Evolutionary conservation across 2,113 vertebrate species (phyloP).

Genomic region (Gymnocephalus cernua): DNA sequence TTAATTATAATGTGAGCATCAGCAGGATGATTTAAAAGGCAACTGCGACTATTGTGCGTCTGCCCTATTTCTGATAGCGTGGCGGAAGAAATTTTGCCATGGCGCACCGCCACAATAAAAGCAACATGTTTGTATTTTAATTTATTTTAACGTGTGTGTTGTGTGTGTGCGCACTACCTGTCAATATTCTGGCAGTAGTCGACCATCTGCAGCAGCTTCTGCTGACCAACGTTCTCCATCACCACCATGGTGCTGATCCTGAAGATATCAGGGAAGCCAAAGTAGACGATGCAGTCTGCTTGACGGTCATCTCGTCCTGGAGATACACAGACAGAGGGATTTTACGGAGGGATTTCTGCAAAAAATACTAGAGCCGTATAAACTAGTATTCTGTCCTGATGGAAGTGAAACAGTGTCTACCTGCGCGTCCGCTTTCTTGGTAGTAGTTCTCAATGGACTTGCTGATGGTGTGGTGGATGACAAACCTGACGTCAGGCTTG

Average conservation of each 20-base stretch:
- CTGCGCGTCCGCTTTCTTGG: conserved; percentile 98
- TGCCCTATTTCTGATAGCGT: too few relatives aligned
- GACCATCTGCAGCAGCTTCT: conserved; percentile 96
- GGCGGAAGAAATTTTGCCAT: too few relatives aligned
- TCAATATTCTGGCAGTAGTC: conserved; percentile 91
- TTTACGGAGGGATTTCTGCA: neutral
- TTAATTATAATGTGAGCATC: too few relatives aligned
- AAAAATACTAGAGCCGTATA: neutral
- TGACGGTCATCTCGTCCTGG: conserved; percentile 92
- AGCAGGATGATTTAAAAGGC: too few relatives aligned
- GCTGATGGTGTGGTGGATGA: conserved; percentile 98
- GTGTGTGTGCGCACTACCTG: conserved; percentile 78
- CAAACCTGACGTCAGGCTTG: conserved; percentile 94
- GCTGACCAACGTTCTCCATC: conserved; percentile 97
- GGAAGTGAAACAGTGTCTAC: conserved; percentile 70
- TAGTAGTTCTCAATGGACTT: conserved; percentile 99
- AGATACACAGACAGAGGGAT: neutral
- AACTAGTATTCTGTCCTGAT: neutral
- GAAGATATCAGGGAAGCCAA: conserved; percentile 95
- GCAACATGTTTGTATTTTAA: too few relatives aligned
- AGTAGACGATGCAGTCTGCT: conserved; percentile 96
- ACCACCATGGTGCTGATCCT: conserved; percentile 96
- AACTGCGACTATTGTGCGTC: too few relatives aligned
- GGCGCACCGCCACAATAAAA: too few relatives aligned
- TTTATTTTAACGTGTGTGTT: neutral